phyloP scores from a whole-genome alignment of 2,797 vertebrate species.

The Pelochelys cantorii region DNA sequence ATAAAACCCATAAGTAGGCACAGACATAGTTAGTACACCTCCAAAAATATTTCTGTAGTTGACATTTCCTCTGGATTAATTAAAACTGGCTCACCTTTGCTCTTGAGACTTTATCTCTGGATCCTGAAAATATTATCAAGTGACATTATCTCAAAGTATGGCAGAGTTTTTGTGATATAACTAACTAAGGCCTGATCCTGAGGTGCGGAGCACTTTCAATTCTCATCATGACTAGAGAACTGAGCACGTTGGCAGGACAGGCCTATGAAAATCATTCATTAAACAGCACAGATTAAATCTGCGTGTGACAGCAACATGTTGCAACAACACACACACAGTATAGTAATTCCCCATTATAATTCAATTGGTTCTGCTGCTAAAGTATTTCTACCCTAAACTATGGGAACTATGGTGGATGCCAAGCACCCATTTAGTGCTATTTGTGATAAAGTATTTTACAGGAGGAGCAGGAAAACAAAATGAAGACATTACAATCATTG shows the following conservation, averaged over 20 bases:
- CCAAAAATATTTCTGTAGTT: not conserved
- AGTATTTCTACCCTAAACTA: not conserved
- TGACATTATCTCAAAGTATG: not conserved
- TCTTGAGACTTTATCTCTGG: not conserved
- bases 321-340: not conserved
- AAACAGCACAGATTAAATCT: not conserved
- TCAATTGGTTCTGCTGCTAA: not conserved
- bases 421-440: rapidly evolving
- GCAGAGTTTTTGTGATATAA: not conserved
- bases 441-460: not conserved
- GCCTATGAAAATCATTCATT: not conserved
- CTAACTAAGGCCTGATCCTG: slow-evolving; percentile 36
- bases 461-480: not conserved
- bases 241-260: not conserved
- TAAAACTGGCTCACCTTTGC: slow-evolving; percentile 1
- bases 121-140: slow-evolving; percentile 1
- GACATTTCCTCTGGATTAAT: not conserved
- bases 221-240: slow-evolving; percentile 29
- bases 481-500: not conserved
- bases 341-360: not conserved
- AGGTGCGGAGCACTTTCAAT: slow-evolving; percentile 21
- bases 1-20: not conserved
- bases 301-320: rapidly evolving
- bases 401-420: not conserved
- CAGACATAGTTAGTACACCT: not conserved